Conservation (phyloP, 37 sponge, comb jelly and placozoan species). For the Oscarella lobularis region DNA sequence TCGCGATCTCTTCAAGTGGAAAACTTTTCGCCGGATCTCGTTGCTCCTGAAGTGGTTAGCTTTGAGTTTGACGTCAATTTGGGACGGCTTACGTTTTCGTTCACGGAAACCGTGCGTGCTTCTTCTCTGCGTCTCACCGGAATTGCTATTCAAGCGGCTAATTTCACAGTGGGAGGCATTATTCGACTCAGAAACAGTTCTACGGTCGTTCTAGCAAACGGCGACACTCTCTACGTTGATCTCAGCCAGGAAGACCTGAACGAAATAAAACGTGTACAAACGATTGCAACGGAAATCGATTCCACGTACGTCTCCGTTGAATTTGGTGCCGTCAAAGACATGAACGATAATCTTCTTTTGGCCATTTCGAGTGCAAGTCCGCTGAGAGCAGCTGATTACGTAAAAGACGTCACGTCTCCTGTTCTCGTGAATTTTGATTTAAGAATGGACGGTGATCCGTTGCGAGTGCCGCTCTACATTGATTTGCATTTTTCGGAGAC, state of each 20-base stretch:
- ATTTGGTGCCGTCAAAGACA: conserved; percentile 45
- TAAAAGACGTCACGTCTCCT: conserved; percentile 42
- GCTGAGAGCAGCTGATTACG: conserved; percentile 25
- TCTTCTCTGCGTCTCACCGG: conserved; percentile 39
- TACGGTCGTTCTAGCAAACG: conserved; percentile 19
- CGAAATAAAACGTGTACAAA: conserved; percentile 38
- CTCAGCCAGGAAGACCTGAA: conserved; percentile 46
- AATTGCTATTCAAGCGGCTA: conserved; percentile 43
- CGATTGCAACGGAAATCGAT: conserved; percentile 31
- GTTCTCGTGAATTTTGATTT: conserved; percentile 47
- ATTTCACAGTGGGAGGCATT: conserved; percentile 9
- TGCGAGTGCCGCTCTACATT: conserved; percentile 27
- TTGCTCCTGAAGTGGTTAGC: neutral
- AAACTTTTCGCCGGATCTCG: conserved; percentile 3
- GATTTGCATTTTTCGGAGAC: conserved; percentile 82
- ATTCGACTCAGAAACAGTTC: conserved; percentile 39
- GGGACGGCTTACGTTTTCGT: conserved; percentile 46
- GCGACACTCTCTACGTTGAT: conserved; percentile 18
- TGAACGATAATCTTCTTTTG: conserved; percentile 41
- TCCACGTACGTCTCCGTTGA: conserved; percentile 42
- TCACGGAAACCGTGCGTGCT: conserved; percentile 69
- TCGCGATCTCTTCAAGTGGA: neutral
- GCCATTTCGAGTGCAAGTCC: conserved; percentile 15
- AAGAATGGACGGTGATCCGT: conserved; percentile 13
- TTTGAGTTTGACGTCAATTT: conserved; percentile 61